phyloP scores from a whole-genome alignment of 2,113 vertebrate species.

The Podilymbus podiceps region DNA sequence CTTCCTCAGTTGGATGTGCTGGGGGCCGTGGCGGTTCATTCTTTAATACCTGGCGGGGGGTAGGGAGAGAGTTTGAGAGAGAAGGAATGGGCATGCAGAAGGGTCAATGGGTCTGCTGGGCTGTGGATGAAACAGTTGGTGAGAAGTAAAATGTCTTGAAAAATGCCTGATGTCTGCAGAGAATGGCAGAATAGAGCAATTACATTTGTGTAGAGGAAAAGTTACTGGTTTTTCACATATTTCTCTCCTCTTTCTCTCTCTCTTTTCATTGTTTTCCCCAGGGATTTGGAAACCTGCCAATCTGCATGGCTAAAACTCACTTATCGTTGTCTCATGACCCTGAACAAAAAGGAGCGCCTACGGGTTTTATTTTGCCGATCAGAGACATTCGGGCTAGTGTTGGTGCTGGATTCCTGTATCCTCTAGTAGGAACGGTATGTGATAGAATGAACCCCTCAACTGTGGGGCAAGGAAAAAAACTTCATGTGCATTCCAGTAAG shows the following conservation, averaged over 20 bases:
- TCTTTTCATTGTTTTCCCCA: constrained; percentile 38
- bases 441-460: not conserved
- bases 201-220: not conserved
- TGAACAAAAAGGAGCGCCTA: constrained; percentile 92
- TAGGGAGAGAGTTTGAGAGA: not conserved
- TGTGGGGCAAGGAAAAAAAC: not conserved
- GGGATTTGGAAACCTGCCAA: constrained; percentile 91
- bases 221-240: not conserved
- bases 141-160: not conserved
- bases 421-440: constrained; percentile 91
- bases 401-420: constrained; percentile 94
- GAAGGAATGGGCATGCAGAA: not conserved
- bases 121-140: not conserved
- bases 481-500: not conserved
- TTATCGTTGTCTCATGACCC: constrained; percentile 94
- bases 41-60: not conserved
- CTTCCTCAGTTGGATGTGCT: not conserved
- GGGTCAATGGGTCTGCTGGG: not conserved
- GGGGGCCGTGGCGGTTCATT: not conserved
- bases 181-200: not conserved
- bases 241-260: not conserved
- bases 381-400: constrained; percentile 92
- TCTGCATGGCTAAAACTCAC: constrained; percentile 99
- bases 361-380: constrained; percentile 90
- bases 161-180: not conserved